phyloP scores from a whole-genome alignment of 2,888 invertebrate species.

The Cantharis rustica region DNA sequence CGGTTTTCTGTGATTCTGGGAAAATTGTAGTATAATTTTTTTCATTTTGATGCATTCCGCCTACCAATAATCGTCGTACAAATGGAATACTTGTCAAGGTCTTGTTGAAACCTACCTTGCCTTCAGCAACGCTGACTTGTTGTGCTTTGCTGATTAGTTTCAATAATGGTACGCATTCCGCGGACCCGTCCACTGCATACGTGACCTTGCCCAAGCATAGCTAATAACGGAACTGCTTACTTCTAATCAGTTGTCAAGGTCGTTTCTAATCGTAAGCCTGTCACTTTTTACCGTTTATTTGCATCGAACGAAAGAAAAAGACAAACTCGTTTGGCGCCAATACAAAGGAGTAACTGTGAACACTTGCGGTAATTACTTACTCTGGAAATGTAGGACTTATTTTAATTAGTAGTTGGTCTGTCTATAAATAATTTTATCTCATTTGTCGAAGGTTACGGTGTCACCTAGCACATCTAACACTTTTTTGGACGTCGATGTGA shows the following conservation, averaged over 20 bases:
- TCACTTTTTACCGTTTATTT: conserved; percentile 26
- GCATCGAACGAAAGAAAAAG: conserved; percentile 11
- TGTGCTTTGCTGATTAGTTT: conserved; percentile 9
- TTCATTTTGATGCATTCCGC: not conserved
- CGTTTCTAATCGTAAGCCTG: conserved; percentile 33
- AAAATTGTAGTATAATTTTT: not conserved
- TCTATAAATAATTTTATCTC: not conserved
- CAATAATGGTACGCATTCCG: conserved; percentile 9
- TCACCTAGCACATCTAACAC: not conserved
- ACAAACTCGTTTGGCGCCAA: conserved; percentile 17
- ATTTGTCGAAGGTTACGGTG: not conserved
- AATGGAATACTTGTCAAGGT: not conserved
- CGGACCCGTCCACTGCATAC: conserved; percentile 25
- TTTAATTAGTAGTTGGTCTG: not conserved
- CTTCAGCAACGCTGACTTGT: conserved; percentile 14
- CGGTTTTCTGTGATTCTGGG: not conserved
- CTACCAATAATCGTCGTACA: not conserved
- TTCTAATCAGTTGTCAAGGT: conserved; percentile 40
- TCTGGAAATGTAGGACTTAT: not conserved
- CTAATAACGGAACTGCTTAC: conserved; percentile 37
- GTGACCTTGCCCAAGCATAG: conserved; percentile 42
- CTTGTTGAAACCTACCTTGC: conserved; percentile 10
- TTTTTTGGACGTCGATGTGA: not conserved
- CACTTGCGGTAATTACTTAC: conserved; percentile 9
- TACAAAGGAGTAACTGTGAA: conserved; percentile 21